These are phyloP conservation scores for Acinonyx jubatus DNA, from an alignment of 2,113 vertebrate genomes.

Conservation along the genomic window DNA sequence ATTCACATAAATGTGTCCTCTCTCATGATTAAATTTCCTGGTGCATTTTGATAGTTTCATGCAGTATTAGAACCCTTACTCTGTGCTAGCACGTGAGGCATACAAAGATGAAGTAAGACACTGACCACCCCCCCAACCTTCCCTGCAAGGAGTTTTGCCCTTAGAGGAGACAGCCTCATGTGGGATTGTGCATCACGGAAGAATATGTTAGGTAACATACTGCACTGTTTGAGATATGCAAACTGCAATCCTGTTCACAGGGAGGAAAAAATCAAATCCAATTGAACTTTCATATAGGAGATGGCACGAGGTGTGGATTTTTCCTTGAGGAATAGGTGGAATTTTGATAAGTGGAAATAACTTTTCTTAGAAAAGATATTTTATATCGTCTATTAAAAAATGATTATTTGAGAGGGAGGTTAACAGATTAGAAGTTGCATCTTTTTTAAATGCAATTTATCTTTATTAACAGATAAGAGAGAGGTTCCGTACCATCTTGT, in stretches of 20 bases:
- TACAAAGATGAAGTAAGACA: not conserved
- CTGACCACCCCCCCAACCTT: too few relatives aligned
- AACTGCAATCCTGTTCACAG: not conserved
- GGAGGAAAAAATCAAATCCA: not conserved
- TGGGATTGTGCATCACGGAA: not conserved
- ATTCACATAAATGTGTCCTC: not conserved
- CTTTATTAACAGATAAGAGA: not conserved
- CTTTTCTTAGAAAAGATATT: constrained; percentile 7
- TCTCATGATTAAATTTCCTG: not conserved
- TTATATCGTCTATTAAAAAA: not conserved
- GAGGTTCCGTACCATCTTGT: not conserved
- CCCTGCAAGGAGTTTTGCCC: not conserved
- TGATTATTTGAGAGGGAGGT: not conserved
- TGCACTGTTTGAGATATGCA: not conserved
- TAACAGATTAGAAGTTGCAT: not conserved
- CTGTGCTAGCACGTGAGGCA: too few relatives aligned
- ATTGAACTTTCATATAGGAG: not conserved
- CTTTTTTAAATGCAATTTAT: not conserved
- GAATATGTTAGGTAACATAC: not conserved
- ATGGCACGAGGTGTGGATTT: not conserved
- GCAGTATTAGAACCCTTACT: not conserved
- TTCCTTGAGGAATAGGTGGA: not conserved
- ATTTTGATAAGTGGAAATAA: not conserved
- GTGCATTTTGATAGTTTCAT: not conserved
- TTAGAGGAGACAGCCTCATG: not conserved